Evolutionary conservation across 2,113 vertebrate species (phyloP), one percentile per base, ranked within the genome.

Genomic region (Nycticryphes semicollaris): DNA sequence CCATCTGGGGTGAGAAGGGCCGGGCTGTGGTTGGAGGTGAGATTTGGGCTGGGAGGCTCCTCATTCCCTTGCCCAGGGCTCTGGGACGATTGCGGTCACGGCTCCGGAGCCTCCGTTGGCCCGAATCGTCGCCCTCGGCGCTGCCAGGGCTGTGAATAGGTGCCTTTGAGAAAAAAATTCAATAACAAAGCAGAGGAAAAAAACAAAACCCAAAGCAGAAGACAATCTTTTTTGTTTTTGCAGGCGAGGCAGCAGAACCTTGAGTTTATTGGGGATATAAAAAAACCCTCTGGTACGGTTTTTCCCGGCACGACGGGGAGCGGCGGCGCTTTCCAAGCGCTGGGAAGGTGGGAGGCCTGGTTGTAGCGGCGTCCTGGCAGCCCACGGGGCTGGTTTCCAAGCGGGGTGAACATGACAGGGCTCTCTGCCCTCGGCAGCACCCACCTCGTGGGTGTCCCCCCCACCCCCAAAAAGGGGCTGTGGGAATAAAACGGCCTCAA

Each of bases 141-240:
- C 31, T 63, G 51, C 63, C 66, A 30, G 87, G 51, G 76, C 59
- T 47, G 70, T 80, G 56, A 96, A 94, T 94, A 33, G 89, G 89
- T 75, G 83, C 15, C 92, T 95, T 92, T 75, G 45, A 90, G 64
- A 75, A 92, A 77, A 77, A 51, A 87, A 67, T 87, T 92, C 60
- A 56, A 10, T 27, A 80, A 68, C 57, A 30, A 67, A 76, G 57
- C 76, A 51, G 37, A 9, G 1, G 5, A 17, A 50, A 10, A 14
- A 10, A 43, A 14, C 14, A 23, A 35, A n/a, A 59, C 14, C n/a
- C 22, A 53, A 27, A 54, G n/a, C 28, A 51, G 18, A 31, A 48
- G 10, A 27, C 59, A 84, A 24, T 47, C 72, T 41, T n/a, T n/a
- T n/a, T n/a, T n/a, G n/a, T 64, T 64, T 35, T 83, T 48, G 33